Base-by-base conservation (phyloP, 2,888 invertebrate genomes). In the Drosophila gaucha region DNA sequence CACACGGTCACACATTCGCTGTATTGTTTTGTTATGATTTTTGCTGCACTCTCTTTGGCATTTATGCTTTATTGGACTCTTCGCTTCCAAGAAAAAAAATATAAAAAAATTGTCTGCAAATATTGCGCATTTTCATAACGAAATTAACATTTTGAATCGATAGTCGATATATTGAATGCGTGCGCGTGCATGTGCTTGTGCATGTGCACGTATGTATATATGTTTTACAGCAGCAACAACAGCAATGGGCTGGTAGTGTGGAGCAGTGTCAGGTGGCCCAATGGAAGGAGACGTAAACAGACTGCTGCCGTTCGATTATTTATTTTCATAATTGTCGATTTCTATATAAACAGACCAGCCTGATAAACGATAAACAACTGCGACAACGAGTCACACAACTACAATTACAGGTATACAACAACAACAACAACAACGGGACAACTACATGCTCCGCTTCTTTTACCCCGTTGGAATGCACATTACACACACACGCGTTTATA, bases 381-480 rank as follows among this genome's bases (percentile, higher is more conserved):
- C 47, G 55, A 64, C 59, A 47, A 56, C 54, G 14, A 33, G 14
- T 10, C 47, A 33, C 49, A 49, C 31, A 49, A 47, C 33, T 46
- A 57, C 64, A 47, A 47, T 52, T 58, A 30, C 58, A 75, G 69
- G 52, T 52, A 68, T 64, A 64, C 18, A 46, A 46, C 31, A 43
- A 51, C 66, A 56, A 54, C 33, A 31, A 16, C 55, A 47, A 33
- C 58, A 33, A 36, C 16, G 4, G 18, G 20, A 47, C 33, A 38
- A 51, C 51, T 51, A 39, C 22, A 39, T 65, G 63, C 64, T 67
- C 18, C 30, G 66, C 59, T 66, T 59, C 62, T 67, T 72, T 86
- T 83, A 83, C 77, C 84, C 88, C 86, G 86, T 83, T 88, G 78
- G 86, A 88, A 86, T 88, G 87, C 80, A 86, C 69, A 85, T 82